Evolutionary conservation across 2,113 vertebrate species (phyloP).

Genomic region (Ptychochromis oligacanthus): DNA sequence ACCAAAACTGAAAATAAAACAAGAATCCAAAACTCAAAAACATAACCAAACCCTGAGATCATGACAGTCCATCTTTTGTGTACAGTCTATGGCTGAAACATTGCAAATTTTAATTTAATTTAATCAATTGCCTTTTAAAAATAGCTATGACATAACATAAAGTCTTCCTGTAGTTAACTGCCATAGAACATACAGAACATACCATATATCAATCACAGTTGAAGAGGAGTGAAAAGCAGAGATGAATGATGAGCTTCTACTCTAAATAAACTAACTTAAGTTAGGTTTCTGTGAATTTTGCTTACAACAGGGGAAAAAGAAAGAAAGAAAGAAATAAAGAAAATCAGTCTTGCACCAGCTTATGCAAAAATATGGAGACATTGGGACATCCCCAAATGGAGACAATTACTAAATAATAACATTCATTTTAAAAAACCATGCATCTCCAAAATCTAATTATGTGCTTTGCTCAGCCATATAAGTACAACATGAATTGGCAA

Average conservation of each 20-base stretch:
- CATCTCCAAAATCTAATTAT: constrained; percentile 44
- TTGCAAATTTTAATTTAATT: not conserved
- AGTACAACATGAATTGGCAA: constrained; percentile 12
- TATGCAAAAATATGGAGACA: constrained; percentile 5
- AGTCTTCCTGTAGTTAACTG: not conserved
- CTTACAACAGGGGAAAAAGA: not conserved
- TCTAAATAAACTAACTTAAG: not conserved
- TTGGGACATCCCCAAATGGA: constrained; percentile 27
- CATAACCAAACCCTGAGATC: not conserved
- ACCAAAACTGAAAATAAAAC: not conserved
- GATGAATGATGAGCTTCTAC: not conserved
- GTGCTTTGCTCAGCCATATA: constrained; percentile 27
- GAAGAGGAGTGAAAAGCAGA: not conserved
- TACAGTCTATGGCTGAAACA: not conserved
- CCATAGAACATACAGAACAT: not conserved
- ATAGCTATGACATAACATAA: not conserved
- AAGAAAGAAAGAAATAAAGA: not conserved
- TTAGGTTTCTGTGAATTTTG: not conserved
- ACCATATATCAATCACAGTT: not conserved
- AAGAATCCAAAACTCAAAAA: not conserved
- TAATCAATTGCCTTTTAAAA: no score
- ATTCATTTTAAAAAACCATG: constrained; percentile 4
- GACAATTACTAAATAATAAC: constrained; percentile 48
- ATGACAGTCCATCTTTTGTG: not conserved
- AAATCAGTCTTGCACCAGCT: not conserved